Base-by-base conservation (phyloP, 2,888 invertebrate species). In the Octodonta nipae region DNA sequence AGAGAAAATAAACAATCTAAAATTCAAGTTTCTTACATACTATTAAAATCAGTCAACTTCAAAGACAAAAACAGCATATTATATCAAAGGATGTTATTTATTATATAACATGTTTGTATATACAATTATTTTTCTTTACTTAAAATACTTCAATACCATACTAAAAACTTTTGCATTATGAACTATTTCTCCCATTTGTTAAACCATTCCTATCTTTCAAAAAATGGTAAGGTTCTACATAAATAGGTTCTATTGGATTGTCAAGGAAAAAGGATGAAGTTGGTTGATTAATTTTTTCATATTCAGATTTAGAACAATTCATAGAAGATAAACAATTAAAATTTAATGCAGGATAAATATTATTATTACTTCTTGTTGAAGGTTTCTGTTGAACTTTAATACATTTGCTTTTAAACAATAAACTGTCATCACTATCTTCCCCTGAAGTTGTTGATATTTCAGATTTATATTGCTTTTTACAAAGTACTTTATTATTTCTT, bases 211-310 rank as follows among this genome's bases (percentile, higher is more conserved):
- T n/a, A n/a, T n/a, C n/a, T n/a, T n/a, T n/a, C n/a, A n/a, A n/a
- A n/a, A n/a, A 49, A 33, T 58, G 55, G 50, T 63, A 71, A 0
- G 76, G 76, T 43, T 72, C 73, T 41, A 75, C 75, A 49, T 76
- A 76, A 14, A 76, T 71, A 43, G 72, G 75, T 43, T 75, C 74
- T 15, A 66, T 56, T 16, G 45, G 46, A 20, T 50, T 54, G 20
- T 43, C 40, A 31, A 58, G 52, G 50, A 58, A 60, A 53, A 61
- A 62, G 27, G 45, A 47, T 11, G 54, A 55, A 40, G 51, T 34
- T 5, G 55, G 48, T 40, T 58, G 56, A 36, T 47, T 53, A 27
- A 60, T 47, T 24, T 47, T 49, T 26, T 52, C 56, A 40, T 61
- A 61, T 26, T 50, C 46, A 10, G 55, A 44, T 30, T 49, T 46